Conservation (phyloP, 2,113 vertebrate species). For the Oceanites oceanicus region DNA sequence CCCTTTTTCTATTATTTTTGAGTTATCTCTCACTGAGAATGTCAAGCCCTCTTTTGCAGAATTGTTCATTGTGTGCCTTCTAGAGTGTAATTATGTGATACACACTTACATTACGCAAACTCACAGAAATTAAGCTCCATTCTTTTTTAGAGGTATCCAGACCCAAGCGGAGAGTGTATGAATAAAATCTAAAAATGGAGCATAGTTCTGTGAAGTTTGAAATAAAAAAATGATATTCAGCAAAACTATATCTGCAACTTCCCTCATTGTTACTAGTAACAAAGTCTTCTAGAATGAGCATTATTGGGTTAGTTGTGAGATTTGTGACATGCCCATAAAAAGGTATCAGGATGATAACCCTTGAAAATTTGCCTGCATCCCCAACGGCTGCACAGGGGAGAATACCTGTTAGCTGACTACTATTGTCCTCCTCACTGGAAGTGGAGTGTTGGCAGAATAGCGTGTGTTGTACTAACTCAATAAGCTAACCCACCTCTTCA, state of each 20-base stretch:
- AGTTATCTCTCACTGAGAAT: not conserved
- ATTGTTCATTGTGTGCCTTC: not conserved
- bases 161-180: not conserved
- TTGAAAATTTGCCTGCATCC: not conserved
- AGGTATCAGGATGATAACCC: not conserved
- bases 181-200: not conserved
- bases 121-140: not conserved
- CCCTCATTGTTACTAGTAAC: not conserved
- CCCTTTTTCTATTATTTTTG: conserved; percentile 29
- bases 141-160: not conserved
- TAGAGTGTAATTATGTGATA: not conserved
- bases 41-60: not conserved
- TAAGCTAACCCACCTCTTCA: not conserved
- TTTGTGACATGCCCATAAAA: not conserved
- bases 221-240: not conserved
- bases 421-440: not conserved
- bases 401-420: not conserved
- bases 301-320: not conserved
- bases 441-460: not conserved
- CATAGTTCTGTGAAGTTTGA: not conserved
- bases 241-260: not conserved
- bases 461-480: not conserved
- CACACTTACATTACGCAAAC: not conserved
- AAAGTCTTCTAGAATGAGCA: not conserved
- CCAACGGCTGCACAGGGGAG: not conserved